phyloP scores from a whole-genome alignment of 92 coral and sea anemone species.

The Nematostella vectensis region DNA sequence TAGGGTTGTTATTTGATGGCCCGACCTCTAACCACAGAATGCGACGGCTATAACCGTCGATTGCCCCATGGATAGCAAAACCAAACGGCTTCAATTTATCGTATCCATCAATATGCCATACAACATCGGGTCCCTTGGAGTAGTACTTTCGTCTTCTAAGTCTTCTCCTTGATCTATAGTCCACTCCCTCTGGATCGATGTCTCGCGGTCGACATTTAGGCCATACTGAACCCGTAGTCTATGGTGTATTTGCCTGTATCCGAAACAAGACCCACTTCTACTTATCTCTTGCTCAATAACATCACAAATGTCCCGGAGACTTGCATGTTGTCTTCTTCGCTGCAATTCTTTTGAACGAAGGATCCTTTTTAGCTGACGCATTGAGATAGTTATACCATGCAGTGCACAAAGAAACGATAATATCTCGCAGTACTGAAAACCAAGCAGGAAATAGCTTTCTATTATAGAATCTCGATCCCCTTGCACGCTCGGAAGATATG shows the following conservation, averaged over 20 bases:
- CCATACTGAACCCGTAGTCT: background rate
- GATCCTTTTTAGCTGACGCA: background rate
- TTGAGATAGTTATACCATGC: background rate
- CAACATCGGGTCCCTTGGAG: background rate
- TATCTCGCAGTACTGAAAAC: background rate
- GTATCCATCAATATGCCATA: background rate
- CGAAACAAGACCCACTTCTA: background rate
- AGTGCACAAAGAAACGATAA: background rate
- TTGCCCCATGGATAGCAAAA: constrained; percentile 4
- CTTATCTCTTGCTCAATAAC: background rate
- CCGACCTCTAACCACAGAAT: constrained; percentile 16
- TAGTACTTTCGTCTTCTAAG: background rate
- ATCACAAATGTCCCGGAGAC: background rate
- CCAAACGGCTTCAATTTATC: background rate
- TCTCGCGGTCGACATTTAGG: background rate
- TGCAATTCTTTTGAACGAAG: background rate
- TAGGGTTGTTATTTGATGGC: constrained; percentile 2
- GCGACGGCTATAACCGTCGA: constrained; percentile 9
- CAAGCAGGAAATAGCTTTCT: background rate
- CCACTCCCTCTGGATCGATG: background rate
- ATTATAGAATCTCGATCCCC: background rate
- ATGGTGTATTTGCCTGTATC: background rate
- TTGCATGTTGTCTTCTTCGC: background rate
- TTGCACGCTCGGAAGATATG: background rate
- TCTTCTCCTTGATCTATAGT: background rate